Evolutionary conservation across 1,140 invertebrate genomes (phyloP).

Genomic region (Piezodorus guildinii): DNA sequence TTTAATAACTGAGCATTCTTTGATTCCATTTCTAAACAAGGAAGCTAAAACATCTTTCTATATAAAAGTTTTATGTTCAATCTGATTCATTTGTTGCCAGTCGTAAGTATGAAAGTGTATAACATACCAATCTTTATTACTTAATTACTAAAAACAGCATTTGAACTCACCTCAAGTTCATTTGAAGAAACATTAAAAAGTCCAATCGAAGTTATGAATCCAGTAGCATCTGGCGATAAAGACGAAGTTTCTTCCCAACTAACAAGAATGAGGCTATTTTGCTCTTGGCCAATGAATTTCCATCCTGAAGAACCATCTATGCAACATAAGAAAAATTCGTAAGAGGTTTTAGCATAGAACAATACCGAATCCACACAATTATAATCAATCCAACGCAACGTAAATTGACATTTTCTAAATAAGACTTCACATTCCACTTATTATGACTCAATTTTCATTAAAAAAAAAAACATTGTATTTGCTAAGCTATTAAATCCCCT

Average conservation of each 20-base stretch:
- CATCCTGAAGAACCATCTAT: background rate
- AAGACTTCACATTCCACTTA: no score
- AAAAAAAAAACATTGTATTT: no score
- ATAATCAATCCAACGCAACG: no score
- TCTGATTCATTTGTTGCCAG: no score
- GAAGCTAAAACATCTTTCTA: background rate
- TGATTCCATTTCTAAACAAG: background rate
- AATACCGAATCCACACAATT: no score
- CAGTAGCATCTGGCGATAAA: background rate
- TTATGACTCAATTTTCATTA: no score
- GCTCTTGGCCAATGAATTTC: constrained; percentile 18
- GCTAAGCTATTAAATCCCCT: no score
- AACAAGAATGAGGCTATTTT: constrained; percentile 10
- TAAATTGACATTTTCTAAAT: no score
- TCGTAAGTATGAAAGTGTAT: background rate
- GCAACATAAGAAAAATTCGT: no score
- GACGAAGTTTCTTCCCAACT: constrained; percentile 3
- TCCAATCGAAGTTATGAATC: background rate
- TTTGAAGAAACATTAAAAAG: constrained; percentile 4
- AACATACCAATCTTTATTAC: background rate
- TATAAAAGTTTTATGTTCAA: no score
- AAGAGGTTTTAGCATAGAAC: no score
- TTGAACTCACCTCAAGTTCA: constrained; percentile 8
- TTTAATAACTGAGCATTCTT: background rate
- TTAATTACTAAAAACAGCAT: background rate